Evolutionary conservation across 2,113 vertebrate species (phyloP).

Genomic region (Dunckerocampus dactyliophorus): DNA sequence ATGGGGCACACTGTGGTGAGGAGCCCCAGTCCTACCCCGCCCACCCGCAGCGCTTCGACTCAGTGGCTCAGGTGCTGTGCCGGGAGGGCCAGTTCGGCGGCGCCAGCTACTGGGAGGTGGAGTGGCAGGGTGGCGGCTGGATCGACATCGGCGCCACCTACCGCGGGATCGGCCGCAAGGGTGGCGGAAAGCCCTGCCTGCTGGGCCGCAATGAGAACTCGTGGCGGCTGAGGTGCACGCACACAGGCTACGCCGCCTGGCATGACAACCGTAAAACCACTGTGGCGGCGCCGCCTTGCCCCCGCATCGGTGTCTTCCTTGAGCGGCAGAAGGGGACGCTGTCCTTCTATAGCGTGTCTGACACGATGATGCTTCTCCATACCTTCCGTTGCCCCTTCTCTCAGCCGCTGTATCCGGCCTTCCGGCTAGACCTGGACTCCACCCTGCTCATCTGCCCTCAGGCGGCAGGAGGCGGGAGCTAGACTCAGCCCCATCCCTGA

Average conservation of each 20-base stretch:
- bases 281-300: slow-evolving; percentile 57
- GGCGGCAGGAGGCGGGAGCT: slow-evolving; percentile 21
- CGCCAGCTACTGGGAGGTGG: slow-evolving; percentile 72
- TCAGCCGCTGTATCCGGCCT: slow-evolving; percentile 68
- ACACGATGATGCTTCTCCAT: slow-evolving; percentile 61
- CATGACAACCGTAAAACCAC: slow-evolving; percentile 70
- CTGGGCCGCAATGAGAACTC: slow-evolving; percentile 70
- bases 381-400: slow-evolving; percentile 61
- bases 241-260: slow-evolving; percentile 67
- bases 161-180: slow-evolving; percentile 59
- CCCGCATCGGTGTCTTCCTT: slow-evolving; percentile 63
- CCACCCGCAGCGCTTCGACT: slow-evolving; percentile 63
- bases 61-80: slow-evolving; percentile 66
- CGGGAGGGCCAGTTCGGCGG: slow-evolving; percentile 55
- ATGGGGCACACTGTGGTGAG: slow-evolving; percentile 63
- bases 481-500: neutral
- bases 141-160: slow-evolving; percentile 67
- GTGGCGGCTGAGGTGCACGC: slow-evolving; percentile 65
- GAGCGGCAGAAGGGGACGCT: slow-evolving; percentile 63
- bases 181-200: slow-evolving; percentile 61
- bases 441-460: slow-evolving; percentile 59
- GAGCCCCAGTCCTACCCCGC: slow-evolving; percentile 57
- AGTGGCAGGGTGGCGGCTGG: slow-evolving; percentile 68
- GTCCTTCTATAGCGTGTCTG: slow-evolving; percentile 67
- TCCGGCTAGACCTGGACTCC: slow-evolving; percentile 69